Base-by-base conservation (phyloP, 2,797 vertebrate species). In the Antrozous pallidus region DNA sequence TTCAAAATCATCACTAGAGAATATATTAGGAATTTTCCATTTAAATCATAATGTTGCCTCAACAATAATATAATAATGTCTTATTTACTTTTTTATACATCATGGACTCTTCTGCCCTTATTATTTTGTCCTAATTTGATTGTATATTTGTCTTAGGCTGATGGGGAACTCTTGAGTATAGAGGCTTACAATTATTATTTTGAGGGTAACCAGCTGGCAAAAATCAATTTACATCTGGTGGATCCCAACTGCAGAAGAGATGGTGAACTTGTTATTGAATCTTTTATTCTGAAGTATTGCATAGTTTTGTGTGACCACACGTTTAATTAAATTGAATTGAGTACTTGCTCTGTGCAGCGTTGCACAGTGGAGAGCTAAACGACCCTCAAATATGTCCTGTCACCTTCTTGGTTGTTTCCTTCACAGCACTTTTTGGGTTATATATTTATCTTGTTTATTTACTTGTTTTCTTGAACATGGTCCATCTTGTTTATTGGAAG, bases 91-190 rank as follows among this genome's bases (percentile, higher is more conserved):
- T 91, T 89, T 22, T 20, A 67, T 81, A 58, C 51, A 54, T 61
- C 18, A 33, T 73, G 28, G 75, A 77, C 80, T 83, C 84, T 90
- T 91, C 51, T 40, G 45, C n/a, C 40, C 51, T 91, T n/a, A 51
- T 67, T 75, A 74, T 93, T 94, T 87, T 89, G 40, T 65, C 70
- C 74, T 93, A 82, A 87, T 83, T 82, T 94, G 87, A 95, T 94
- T 74, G 45, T 42, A 14, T 40, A 14, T 61, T 93, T 77, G 84
- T 80, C 80, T 71, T 10, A 49, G 75, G 14, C 61, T 45, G 61
- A 12, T 24, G 33, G 51, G 75, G 40, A 94, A 61, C 36, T 56
- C 54, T 11, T 11, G 58, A 42, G 12, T 49, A 47, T 73, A 38
- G 71, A 67, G 51, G 9, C 0, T 1, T n/a, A 18, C 28, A 13